Evolutionary conservation across 2,797 vertebrate species (phyloP).

Genomic region (Thamnophis elegans): DNA sequence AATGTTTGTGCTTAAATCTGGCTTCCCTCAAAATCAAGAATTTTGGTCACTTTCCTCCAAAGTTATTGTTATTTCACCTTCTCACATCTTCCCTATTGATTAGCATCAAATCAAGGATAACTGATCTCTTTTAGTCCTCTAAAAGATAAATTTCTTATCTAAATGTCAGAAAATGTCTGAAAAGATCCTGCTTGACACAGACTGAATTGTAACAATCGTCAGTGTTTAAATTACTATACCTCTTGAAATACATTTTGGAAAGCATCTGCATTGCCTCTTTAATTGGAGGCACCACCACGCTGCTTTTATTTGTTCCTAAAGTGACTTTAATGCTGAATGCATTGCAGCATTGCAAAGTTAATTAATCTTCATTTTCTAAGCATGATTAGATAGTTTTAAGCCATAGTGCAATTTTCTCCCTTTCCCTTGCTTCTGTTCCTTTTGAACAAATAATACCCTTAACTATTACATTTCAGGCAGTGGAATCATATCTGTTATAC

Average conservation of each 20-base stretch:
- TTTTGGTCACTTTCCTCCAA: not conserved
- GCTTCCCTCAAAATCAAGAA: not conserved
- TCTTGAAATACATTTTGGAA: not conserved
- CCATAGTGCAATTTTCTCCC: not conserved
- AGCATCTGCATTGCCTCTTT: not conserved
- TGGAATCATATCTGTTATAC: not conserved
- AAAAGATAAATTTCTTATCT: not conserved
- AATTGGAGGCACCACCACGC: not conserved
- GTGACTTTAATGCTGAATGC: not conserved
- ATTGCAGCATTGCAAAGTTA: not conserved
- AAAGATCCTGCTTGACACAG: not conserved
- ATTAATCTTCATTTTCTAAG: not conserved
- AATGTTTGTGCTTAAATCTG: not conserved
- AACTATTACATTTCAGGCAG: not conserved
- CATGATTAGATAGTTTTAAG: not conserved
- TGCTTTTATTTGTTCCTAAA: not conserved
- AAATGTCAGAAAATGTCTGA: not conserved
- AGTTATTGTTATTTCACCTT: not conserved
- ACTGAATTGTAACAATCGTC: not conserved
- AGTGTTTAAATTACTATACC: not conserved
- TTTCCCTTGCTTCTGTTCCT: not conserved
- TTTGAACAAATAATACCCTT: not conserved
- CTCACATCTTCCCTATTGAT: not conserved
- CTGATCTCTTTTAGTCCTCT: not conserved
- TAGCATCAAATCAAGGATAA: not conserved